A percentile compares a stretch with the other conserved stretches of the same genome.
These are phyloP conservation scores for Cladopsammia gracilis DNA, from an alignment of 64 coral and sea anemone species.

Conservation along the genomic window DNA sequence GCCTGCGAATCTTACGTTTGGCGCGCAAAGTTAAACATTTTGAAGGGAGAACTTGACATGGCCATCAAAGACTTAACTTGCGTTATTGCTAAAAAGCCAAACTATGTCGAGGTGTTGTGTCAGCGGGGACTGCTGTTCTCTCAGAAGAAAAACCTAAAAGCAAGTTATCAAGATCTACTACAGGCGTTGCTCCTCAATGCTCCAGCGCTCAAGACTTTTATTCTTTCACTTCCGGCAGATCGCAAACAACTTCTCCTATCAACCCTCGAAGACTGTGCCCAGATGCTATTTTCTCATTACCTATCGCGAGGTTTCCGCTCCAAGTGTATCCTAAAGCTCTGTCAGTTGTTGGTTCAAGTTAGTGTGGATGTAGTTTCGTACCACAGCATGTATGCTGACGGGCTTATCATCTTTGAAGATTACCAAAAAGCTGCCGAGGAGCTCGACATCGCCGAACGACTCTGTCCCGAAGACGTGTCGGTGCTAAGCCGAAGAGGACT, in stretches of 20 bases:
- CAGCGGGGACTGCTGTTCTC: conserved; percentile 52
- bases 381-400: conserved; percentile 84
- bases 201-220: conserved; percentile 53
- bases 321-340: conserved; percentile 67
- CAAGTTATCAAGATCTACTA: conserved; percentile 61
- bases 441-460: conserved; percentile 60
- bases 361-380: conserved; percentile 46
- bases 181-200: conserved; percentile 63
- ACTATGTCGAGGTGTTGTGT: conserved; percentile 60
- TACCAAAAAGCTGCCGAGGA: conserved; percentile 76
- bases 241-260: conserved; percentile 40
- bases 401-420: conserved; percentile 69
- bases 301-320: conserved; percentile 65
- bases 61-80: conserved; percentile 66
- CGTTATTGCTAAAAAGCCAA: conserved; percentile 63
- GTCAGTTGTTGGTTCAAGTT: conserved; percentile 69
- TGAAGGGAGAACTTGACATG: conserved; percentile 36
- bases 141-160: conserved; percentile 27
- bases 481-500: conserved; percentile 79
- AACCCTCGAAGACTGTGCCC: conserved; percentile 70
- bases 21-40: conserved; percentile 53
- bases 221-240: conserved; percentile 64
- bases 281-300: conserved; percentile 74
- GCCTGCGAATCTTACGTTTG: conserved; percentile 66
- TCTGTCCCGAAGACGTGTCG: conserved; percentile 69